Base-by-base conservation (phyloP, 2,888 invertebrate genomes). In the Melinopterus prodromus region DNA sequence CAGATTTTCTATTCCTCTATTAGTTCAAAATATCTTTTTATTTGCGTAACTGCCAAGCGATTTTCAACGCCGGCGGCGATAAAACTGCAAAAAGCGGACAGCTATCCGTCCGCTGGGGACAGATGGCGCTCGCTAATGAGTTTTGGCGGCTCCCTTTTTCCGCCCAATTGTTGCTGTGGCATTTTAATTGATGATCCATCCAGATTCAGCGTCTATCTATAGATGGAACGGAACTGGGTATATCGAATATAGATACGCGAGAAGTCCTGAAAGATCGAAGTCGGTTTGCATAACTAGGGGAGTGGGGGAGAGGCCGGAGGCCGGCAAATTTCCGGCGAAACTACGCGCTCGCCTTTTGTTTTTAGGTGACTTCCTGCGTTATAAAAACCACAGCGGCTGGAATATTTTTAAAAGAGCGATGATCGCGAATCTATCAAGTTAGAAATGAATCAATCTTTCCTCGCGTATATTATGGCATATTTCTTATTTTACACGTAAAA, bases 101-200 rank as follows among this genome's bases (percentile, higher is more conserved):
- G 53, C 53, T 53, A 53, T 53, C 53, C 53, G 53, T 53, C 53
- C 53, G 7, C 53, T 53, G 53, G 53, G 53, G 53, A 12, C 53
- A 53, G 53, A 53, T 53, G 53, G 53, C 53, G 53, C 53, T 53
- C 53, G 53, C 53, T 53, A 53, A 53, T 53, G 53, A 53, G 53
- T 53, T 53, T 53, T 53, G 53, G 53, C 53, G 7, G 53, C 7
- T 53, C 53, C 7, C 0, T 53, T 53, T 53, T 53, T 53, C 53
- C 53, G 53, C 53, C 53, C 53, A 53, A 53, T 53, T 53, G 53
- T 53, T 53, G 12, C 53, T 2, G 53, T 53, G 53, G 53, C 53
- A 53, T 53, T 53, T 53, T 53, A 53, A 53, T 53, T 53, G 53
- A 53, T 53, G 53, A 53, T 53, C 53, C 26, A 12, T 53, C 53